Percentiles rank a stretch among this genome's conserved stretches.
These are phyloP conservation scores for Diprion similis DNA, from an alignment of 1,140 invertebrate species.

Conservation along the genomic window DNA sequence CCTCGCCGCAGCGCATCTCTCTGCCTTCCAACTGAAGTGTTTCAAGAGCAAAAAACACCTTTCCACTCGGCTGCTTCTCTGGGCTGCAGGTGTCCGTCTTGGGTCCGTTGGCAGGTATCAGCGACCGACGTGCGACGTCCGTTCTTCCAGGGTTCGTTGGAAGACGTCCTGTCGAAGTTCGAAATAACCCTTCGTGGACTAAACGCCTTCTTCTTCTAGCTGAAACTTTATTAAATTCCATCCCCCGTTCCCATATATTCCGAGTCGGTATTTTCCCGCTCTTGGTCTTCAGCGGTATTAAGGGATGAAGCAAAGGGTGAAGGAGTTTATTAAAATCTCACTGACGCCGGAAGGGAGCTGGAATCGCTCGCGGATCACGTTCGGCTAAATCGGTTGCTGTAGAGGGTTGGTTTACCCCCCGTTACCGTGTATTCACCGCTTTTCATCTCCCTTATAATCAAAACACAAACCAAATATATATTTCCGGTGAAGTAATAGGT, in stretches of 20 bases:
- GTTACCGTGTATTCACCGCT: too few species aligned
- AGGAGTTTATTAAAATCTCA: conserved; percentile 6
- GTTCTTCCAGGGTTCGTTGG: too few species aligned
- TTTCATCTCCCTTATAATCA: too few species aligned
- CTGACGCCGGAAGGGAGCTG: not conserved
- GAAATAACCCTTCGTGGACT: not conserved
- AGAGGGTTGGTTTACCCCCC: too few species aligned
- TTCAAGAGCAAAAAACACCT: not conserved
- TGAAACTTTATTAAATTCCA: conserved; percentile 5
- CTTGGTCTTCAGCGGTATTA: not conserved
- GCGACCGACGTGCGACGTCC: too few species aligned
- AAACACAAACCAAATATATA: too few species aligned
- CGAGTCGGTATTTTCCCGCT: too few species aligned
- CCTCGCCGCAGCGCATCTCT: too few species aligned
- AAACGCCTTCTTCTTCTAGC: not conserved
- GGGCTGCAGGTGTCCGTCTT: conserved; percentile 2
- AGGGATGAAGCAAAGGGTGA: not conserved
- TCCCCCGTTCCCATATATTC: not conserved
- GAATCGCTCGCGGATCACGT: too few species aligned
- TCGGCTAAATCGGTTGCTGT: too few species aligned
- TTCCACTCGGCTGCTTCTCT: not conserved
- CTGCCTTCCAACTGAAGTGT: too few species aligned
- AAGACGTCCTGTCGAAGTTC: not conserved
- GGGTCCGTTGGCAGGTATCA: not conserved
- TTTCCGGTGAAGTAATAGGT: too few species aligned